Percentiles rank a stretch among this genome's conserved stretches.
phyloP scores from a whole-genome alignment of 2,888 invertebrate genomes.

The Leptopilina syphax region DNA sequence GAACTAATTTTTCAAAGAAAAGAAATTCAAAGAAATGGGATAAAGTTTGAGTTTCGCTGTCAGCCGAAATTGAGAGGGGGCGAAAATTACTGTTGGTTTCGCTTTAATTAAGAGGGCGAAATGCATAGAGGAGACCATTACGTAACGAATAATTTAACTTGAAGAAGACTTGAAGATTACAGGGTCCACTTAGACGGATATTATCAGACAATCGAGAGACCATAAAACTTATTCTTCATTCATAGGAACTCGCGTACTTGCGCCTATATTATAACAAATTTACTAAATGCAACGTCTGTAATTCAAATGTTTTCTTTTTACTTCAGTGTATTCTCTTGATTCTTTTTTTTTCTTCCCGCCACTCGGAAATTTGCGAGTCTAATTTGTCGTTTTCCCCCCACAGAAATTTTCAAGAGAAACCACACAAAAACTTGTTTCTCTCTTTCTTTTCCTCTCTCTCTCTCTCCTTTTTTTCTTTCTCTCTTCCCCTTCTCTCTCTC shows the following conservation, averaged over 20 bases:
- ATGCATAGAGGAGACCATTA: conserved; percentile 49
- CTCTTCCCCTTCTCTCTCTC: background rate
- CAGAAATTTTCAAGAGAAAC: conserved; percentile 46
- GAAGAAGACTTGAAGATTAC: conserved; percentile 48
- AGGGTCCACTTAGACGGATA: conserved; percentile 53
- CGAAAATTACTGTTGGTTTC: conserved; percentile 42
- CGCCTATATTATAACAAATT: background rate
- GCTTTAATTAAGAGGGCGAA: conserved; percentile 56
- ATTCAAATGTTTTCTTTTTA: background rate
- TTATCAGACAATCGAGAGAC: conserved; percentile 62
- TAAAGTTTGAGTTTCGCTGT: conserved; percentile 22
- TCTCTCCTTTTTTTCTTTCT: conserved; percentile 16
- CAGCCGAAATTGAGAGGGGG: conserved; percentile 4
- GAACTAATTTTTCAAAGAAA: background rate
- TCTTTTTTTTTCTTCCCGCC: conserved; percentile 43
- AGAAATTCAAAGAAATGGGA: background rate
- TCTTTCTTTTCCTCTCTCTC: conserved; percentile 39
- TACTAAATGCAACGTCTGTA: too few relatives aligned
- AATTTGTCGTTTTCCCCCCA: conserved; percentile 47
- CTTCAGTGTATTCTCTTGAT: conserved; percentile 15
- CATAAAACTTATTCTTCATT: conserved; percentile 52
- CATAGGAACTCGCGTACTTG: conserved; percentile 48
- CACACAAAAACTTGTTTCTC: conserved; percentile 1
- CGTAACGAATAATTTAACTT: conserved; percentile 54
- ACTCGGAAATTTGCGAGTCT: conserved; percentile 58